Evolutionary conservation across 2,888 invertebrate genomes (phyloP).

Genomic region (Campoplex capitator): DNA sequence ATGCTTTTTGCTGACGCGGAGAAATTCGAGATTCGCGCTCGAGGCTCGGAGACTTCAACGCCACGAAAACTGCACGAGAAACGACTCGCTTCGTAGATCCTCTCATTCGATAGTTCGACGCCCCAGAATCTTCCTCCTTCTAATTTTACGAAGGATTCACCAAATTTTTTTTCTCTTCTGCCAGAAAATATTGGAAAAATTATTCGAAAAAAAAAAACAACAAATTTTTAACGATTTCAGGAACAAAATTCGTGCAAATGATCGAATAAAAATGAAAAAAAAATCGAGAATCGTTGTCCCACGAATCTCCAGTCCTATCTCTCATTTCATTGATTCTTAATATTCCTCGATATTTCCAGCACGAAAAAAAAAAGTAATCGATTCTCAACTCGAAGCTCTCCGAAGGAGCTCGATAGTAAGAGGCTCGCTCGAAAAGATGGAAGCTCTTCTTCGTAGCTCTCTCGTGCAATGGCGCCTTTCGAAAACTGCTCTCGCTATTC

Average conservation of each 20-base stretch:
- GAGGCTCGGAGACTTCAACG: constrained; percentile 67
- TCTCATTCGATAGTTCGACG: background rate
- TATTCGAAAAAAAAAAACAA: no score
- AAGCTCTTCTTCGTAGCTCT: background rate
- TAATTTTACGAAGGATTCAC: no score
- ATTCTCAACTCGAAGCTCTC: background rate
- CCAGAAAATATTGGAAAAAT: no score
- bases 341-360: background rate
- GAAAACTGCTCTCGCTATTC: background rate
- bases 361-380: background rate
- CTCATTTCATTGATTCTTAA: background rate
- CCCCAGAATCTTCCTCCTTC: background rate
- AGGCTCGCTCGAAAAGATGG: background rate
- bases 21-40: background rate
- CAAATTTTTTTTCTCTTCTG: no score
- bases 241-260: no score
- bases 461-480: background rate
- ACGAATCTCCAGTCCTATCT: background rate
- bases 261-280: no score
- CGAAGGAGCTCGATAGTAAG: background rate
- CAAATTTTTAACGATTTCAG: no score
- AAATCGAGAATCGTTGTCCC: no score
- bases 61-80: constrained; percentile 60
- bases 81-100: constrained; percentile 9
- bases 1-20: background rate